These are phyloP conservation scores for Cyphomyrus plagiostoma DNA, from an alignment of 2,113 vertebrate species.

Conservation along the genomic window DNA sequence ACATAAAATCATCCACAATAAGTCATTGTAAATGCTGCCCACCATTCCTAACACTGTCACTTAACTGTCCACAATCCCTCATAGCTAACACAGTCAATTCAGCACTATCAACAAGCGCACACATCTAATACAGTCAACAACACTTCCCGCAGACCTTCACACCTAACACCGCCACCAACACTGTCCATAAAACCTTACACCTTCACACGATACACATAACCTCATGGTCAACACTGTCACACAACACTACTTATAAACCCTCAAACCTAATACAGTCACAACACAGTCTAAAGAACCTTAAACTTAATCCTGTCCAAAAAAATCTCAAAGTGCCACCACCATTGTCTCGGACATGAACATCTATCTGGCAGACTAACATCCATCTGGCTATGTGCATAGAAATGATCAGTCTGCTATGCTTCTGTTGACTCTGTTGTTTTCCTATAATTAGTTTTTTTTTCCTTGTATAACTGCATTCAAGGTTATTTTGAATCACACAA, in stretches of 20 bases:
- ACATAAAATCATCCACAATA: not conserved
- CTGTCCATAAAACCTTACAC: not conserved
- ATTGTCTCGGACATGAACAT: not conserved
- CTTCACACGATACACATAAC: not conserved
- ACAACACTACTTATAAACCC: not conserved
- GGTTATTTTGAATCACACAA: conserved; percentile 13
- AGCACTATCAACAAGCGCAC: not conserved
- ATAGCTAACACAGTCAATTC: not conserved
- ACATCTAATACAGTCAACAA: not conserved
- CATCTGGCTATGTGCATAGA: conserved; percentile 17
- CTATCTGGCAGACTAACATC: not conserved
- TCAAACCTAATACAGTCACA: not conserved
- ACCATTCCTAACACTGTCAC: not conserved
- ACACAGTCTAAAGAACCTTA: not conserved
- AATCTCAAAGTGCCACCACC: conserved; percentile 5
- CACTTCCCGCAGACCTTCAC: not conserved
- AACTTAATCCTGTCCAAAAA: not conserved
- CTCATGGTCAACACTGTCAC: not conserved
- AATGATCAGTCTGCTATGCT: conserved; percentile 46
- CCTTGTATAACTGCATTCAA: conserved; percentile 14
- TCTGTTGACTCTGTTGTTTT: conserved; percentile 17
- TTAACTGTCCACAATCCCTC: not conserved
- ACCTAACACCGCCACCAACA: not conserved
- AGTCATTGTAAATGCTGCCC: not conserved
- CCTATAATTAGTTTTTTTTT: conserved; percentile 13